Evolutionary conservation across 2,888 invertebrate species (phyloP), one percentile per base, ranked within the genome.

Genomic region (Phyllotreta cruciferae): DNA sequence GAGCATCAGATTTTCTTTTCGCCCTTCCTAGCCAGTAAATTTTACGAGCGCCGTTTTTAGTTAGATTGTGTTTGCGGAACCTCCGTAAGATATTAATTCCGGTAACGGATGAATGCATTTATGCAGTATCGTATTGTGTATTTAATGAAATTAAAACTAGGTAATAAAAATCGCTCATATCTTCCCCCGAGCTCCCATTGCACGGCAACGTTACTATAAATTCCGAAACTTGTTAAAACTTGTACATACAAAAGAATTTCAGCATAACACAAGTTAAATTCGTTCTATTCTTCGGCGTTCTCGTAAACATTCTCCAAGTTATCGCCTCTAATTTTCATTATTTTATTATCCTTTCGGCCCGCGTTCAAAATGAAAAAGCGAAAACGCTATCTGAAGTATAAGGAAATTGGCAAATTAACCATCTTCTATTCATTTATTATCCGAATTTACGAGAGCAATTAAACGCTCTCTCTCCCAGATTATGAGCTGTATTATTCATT

Each of bases 401-500:
- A 24, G 50, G 50, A 50, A 58, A 58, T 58, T 36, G 36, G 50
- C 50, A 34, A 50, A 58, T 50, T 58, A 50, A 38, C 50, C 41
- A 58, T 52, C 41, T 35, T 52, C 58, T 58, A 58, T 58, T 58
- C 52, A 50, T 58, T 58, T 58, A 58, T 50, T 50, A 58, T 50
- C 42, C 36, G 36, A 58, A 58, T 58, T 58, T 58, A 58, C 58
- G 58, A 50, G 50, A 50, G 50, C 58, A 50, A 58, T 58, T 58
- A 58, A 24, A 58, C 42, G 41, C 14, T 49, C 56, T 57, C 41
- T 57, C 50, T 39, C 58, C 24, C 41, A 13, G 58, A 58, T 58
- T 58, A 58, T 58, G 38, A 58, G 50, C 35, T 58, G 50, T 50
- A 58, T 58, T 58, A 58, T 58, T 58, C 50, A 58, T 57, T 57